Conservation (phyloP, 2,797 vertebrate species). For the Odontamblyopus lacepedii region DNA sequence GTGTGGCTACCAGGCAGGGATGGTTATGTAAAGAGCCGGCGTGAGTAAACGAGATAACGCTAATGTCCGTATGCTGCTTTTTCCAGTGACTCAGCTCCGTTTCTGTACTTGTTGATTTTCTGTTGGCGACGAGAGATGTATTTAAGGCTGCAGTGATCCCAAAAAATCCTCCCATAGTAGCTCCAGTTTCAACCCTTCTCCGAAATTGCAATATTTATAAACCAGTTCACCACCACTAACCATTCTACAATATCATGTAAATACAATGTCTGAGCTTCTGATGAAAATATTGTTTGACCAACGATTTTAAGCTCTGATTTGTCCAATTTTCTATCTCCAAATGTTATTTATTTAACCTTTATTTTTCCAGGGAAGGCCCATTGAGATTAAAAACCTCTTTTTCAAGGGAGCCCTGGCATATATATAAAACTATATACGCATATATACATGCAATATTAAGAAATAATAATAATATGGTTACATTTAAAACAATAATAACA, state of each 20-base stretch:
- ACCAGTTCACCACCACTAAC: neutral
- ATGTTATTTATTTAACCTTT: too few relatives aligned
- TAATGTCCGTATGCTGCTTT: conserved; percentile 46
- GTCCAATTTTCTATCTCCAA: too few relatives aligned
- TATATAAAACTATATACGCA: too few relatives aligned
- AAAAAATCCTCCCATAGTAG: neutral
- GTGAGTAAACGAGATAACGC: conserved; percentile 52
- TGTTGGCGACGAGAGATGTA: conserved; percentile 32
- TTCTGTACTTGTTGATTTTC: conserved; percentile 40
- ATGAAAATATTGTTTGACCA: neutral
- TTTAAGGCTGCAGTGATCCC: neutral
- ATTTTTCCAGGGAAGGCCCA: too few relatives aligned
- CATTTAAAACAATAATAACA: too few relatives aligned
- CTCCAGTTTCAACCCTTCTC: neutral
- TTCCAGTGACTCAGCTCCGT: conserved; percentile 53
- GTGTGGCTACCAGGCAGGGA: conserved; percentile 32
- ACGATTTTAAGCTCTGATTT: too few relatives aligned
- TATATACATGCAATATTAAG: too few relatives aligned
- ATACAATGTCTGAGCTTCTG: neutral
- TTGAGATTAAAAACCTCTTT: too few relatives aligned
- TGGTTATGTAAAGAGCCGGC: conserved; percentile 45
- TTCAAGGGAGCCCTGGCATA: too few relatives aligned
- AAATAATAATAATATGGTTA: too few relatives aligned
- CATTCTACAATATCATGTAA: neutral
- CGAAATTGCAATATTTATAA: neutral